Evolutionary conservation across 2,113 vertebrate species (phyloP).

Genomic region (Crypturellus undulatus): DNA sequence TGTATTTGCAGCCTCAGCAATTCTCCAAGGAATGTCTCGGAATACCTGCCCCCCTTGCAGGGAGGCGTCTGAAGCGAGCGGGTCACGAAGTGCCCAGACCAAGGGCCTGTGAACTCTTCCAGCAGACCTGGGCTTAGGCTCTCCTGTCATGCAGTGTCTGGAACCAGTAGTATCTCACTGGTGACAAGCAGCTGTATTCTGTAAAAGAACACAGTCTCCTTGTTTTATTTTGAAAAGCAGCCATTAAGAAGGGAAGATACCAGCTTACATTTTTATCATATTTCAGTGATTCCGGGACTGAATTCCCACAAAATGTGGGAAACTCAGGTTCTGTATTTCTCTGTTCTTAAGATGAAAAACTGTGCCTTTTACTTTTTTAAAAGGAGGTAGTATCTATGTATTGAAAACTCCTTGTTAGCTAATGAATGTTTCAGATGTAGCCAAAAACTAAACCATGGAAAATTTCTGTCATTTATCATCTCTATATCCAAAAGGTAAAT

Average conservation of each 20-base stretch:
- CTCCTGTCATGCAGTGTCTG: not conserved
- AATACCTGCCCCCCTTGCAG: rapidly evolving
- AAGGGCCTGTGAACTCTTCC: not conserved
- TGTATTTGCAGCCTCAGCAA: not conserved
- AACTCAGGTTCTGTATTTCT: not conserved
- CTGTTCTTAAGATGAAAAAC: not conserved
- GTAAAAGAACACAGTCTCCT: not conserved
- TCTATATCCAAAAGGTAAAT: not conserved
- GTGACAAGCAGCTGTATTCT: not conserved
- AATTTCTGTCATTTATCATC: not conserved
- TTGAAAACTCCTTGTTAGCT: not conserved
- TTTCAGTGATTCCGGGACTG: not conserved
- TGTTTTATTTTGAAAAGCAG: not conserved
- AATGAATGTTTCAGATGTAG: not conserved
- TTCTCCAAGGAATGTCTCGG: rapidly evolving
- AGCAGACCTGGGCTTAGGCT: not conserved
- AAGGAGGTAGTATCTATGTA: not conserved
- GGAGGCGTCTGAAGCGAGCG: not conserved
- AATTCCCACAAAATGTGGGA: not conserved
- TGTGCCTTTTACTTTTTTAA: not conserved
- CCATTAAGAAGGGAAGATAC: rapidly evolving
- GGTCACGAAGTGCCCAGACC: not conserved
- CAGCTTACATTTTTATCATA: not conserved
- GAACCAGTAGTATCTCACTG: not conserved
- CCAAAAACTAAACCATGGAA: not conserved